Evolutionary conservation across 2,113 vertebrate genomes (phyloP).

Genomic region (Dicerorhinus sumatrensis): DNA sequence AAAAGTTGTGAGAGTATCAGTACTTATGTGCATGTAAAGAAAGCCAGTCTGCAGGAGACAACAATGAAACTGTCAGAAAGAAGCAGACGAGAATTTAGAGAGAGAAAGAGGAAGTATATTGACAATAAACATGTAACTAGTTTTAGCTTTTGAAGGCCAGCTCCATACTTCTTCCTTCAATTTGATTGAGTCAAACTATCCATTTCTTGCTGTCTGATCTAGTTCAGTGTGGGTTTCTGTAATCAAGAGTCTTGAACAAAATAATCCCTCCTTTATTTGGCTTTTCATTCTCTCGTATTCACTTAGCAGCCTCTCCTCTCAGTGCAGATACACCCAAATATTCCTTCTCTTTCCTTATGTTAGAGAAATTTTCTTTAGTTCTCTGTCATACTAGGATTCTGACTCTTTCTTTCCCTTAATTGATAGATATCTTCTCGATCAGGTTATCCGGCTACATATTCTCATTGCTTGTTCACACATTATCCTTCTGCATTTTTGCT

Average conservation of each 20-base stretch:
- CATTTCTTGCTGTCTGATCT: not conserved
- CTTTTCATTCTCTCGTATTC: not conserved
- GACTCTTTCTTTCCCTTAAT: not conserved
- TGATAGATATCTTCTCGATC: not conserved
- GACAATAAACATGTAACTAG: not conserved
- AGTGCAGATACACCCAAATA: not conserved
- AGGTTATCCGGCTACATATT: not conserved
- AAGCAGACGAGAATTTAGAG: not conserved
- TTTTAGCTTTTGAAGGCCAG: not conserved
- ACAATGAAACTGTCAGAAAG: not conserved
- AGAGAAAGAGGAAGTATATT: not conserved
- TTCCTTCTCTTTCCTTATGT: not conserved
- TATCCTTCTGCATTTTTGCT: not conserved
- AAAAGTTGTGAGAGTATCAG: not conserved
- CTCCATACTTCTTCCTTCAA: not conserved
- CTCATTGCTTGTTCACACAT: not conserved
- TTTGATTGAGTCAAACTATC: constrained; percentile 3
- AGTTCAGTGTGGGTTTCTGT: not conserved
- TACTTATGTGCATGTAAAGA: not conserved
- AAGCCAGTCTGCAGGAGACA: not conserved
- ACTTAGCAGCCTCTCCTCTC: not conserved
- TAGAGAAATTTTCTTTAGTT: not conserved
- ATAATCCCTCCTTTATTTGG: not conserved
- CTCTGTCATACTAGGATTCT: not conserved
- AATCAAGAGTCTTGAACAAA: not conserved